These are phyloP conservation scores for Oophaga sylvatica DNA, from an alignment of 2,797 vertebrate genomes.

Conservation along the genomic window DNA sequence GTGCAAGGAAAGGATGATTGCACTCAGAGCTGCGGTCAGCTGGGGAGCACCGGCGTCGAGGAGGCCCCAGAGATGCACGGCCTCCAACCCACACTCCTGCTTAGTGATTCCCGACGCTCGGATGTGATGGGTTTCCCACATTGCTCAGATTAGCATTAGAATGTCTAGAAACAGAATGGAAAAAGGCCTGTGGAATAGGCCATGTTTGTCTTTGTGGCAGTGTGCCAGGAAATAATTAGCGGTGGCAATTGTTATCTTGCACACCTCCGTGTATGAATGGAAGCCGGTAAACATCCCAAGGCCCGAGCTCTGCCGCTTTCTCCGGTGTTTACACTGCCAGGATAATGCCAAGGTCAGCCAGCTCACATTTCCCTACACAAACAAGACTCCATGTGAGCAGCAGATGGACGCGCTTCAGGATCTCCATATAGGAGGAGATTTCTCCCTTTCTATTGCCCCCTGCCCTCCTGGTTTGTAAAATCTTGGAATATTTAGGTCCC, in stretches of 20 bases:
- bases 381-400: conserved; percentile 1
- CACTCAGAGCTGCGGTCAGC: too few species aligned
- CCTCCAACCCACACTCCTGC: not conserved
- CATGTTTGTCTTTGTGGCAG: conserved; percentile 22
- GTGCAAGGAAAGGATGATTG: too few species aligned
- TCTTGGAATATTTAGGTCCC: too few species aligned
- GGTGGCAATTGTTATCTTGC: conserved; percentile 31
- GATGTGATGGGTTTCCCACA: not conserved
- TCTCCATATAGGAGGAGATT: not conserved
- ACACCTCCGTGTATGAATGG: conserved; percentile 38
- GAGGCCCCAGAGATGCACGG: not conserved
- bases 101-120: too few species aligned
- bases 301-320: conserved; percentile 13
- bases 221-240: conserved; percentile 37
- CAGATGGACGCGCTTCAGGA: not conserved
- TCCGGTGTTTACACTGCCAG: conserved; percentile 15
- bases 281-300: conserved; percentile 39
- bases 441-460: not conserved
- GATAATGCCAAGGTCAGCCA: conserved; percentile 46
- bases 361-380: conserved; percentile 35
- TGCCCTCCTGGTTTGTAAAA: not conserved
- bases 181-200: not conserved
- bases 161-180: not conserved
- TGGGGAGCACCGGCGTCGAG: too few species aligned
- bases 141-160: not conserved